Percentiles rank a stretch among this genome's conserved stretches.
phyloP scores from a whole-genome alignment of 2,113 vertebrate species.

The Rattus rattus region DNA sequence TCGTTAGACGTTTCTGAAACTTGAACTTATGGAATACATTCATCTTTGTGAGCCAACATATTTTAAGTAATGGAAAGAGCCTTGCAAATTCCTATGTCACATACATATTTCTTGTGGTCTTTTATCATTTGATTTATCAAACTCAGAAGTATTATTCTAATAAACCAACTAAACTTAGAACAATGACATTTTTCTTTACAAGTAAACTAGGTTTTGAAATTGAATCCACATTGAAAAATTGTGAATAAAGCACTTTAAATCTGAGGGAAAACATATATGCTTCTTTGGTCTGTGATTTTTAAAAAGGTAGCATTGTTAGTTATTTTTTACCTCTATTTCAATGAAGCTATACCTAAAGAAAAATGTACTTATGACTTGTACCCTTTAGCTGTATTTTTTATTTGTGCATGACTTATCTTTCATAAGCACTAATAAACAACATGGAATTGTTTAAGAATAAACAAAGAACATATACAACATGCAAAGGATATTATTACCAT shows the following conservation, averaged over 20 bases:
- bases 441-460: background rate
- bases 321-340: constrained; percentile 40
- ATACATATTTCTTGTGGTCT: constrained; percentile 55
- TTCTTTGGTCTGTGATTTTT: constrained; percentile 42
- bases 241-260: constrained; percentile 17
- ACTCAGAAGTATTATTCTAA: constrained; percentile 30
- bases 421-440: background rate
- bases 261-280: background rate
- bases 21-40: constrained; percentile 29
- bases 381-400: background rate
- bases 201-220: constrained; percentile 66
- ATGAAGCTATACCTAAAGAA: background rate
- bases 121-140: constrained; percentile 71
- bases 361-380: background rate
- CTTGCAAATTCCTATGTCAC: constrained; percentile 36
- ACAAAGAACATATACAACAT: background rate
- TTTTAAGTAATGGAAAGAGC: constrained; percentile 47
- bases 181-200: constrained; percentile 69
- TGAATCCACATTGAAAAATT: constrained; percentile 58
- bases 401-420: constrained; percentile 38
- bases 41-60: constrained; percentile 42
- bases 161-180: constrained; percentile 37
- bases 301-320: constrained; percentile 4
- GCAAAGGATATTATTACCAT: background rate
- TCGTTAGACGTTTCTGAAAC: constrained; percentile 52